A percentile compares a stretch with the other conserved stretches of the same genome.
Conservation (phyloP, 2,113 vertebrate genomes). For the Scartelaos histophorus region DNA sequence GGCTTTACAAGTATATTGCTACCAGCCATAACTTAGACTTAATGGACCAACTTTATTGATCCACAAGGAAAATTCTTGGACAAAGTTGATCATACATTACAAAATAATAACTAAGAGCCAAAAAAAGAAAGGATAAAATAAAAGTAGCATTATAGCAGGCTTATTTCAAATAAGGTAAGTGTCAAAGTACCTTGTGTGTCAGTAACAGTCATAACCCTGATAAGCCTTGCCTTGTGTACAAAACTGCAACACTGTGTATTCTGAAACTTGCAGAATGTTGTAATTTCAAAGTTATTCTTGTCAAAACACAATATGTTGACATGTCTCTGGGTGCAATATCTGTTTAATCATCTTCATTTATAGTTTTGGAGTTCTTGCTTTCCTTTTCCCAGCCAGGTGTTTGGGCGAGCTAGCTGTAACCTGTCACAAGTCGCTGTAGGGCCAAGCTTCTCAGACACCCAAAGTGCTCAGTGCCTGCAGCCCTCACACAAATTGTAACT, state of each 20-base stretch:
- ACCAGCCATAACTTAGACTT: conserved; percentile 38
- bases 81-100: too few species aligned
- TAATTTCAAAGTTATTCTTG: conserved; percentile 23
- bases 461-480: conserved; percentile 37
- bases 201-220: conserved; percentile 45
- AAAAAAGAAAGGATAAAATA: too few species aligned
- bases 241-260: conserved; percentile 45
- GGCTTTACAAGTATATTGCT: conserved; percentile 67
- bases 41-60: too few species aligned
- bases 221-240: conserved; percentile 58
- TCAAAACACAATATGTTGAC: conserved; percentile 18
- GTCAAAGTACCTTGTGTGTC: too few species aligned
- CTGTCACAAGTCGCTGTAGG: conserved; percentile 46
- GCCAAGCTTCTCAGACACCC: conserved; percentile 23
- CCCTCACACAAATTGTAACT: conserved; percentile 13
- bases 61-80: too few species aligned
- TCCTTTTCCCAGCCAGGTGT: conserved; percentile 22
- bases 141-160: too few species aligned
- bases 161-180: too few species aligned
- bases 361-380: conserved; percentile 3
- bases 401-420: conserved; percentile 35
- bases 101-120: too few species aligned
- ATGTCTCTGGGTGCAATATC: conserved; percentile 23
- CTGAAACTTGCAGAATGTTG: conserved; percentile 15
- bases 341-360: conserved; percentile 12